Conservation (phyloP, 2,797 vertebrate species). For the Oryzias sinensis region DNA sequence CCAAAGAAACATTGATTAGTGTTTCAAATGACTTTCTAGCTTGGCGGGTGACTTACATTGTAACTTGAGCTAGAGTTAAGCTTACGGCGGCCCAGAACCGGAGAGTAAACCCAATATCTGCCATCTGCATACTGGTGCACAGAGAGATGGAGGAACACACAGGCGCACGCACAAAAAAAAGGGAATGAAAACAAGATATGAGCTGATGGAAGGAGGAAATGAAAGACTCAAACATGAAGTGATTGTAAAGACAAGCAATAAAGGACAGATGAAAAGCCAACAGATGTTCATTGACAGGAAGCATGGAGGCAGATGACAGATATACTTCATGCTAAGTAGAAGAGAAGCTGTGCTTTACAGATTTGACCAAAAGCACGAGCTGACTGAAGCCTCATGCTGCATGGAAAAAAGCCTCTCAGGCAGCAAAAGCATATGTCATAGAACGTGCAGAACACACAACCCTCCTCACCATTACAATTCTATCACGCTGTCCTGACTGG, state of each 20-base stretch:
- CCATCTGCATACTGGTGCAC: constrained; percentile 89
- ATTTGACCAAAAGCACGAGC: constrained; percentile 38
- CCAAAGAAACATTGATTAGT: constrained; percentile 6
- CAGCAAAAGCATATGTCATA: constrained; percentile 17
- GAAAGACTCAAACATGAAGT: constrained; percentile 16
- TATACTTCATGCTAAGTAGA: constrained; percentile 47
- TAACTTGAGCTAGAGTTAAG: constrained; percentile 75
- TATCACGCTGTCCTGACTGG: constrained; percentile 77
- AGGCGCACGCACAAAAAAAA: constrained; percentile 14
- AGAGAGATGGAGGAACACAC: constrained; percentile 24
- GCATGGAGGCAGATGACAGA: constrained; percentile 39
- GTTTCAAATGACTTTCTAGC: constrained; percentile 13
- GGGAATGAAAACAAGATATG: constrained; percentile 13
- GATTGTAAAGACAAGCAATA: constrained; percentile 9
- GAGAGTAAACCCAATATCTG: constrained; percentile 97
- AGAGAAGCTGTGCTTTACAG: constrained; percentile 22
- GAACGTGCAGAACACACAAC: constrained; percentile 40
- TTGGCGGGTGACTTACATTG: constrained; percentile 70
- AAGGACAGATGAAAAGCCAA: constrained; percentile 13
- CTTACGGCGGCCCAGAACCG: constrained; percentile 82
- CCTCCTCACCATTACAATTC: constrained; percentile 77
- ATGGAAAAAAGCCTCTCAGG: constrained; percentile 17
- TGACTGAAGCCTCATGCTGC: constrained; percentile 32
- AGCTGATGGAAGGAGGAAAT: constrained; percentile 6
- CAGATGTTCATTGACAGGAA: constrained; percentile 6